Percentiles rank a stretch among this genome's conserved stretches.
These are phyloP conservation scores for Ceramica pisi DNA, from an alignment of 2,888 invertebrate species.

Conservation along the genomic window DNA sequence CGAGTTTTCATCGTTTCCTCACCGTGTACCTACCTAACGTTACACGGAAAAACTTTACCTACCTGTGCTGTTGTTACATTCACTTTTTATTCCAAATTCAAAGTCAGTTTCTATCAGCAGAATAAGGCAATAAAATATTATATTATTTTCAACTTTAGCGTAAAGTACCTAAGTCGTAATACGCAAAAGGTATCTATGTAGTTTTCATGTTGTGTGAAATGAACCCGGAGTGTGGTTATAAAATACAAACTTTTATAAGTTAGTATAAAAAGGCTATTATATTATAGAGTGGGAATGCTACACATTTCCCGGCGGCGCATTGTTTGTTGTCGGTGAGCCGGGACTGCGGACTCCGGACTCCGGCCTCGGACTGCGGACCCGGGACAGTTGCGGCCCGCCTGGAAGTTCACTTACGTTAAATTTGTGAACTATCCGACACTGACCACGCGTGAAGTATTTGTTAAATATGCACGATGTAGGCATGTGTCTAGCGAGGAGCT, in stretches of 20 bases:
- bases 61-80: conserved; percentile 5
- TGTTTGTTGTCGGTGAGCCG: conserved; percentile 68
- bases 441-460: conserved; percentile 76
- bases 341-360: conserved; percentile 38
- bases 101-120: background rate
- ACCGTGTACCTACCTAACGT: background rate
- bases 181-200: background rate
- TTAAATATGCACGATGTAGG: conserved; percentile 74
- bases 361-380: conserved; percentile 32
- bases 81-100: conserved; percentile 11
- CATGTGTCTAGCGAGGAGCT: conserved; percentile 66
- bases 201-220: background rate
- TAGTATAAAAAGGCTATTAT: conserved; percentile 49
- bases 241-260: conserved; percentile 46
- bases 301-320: conserved; percentile 72
- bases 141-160: background rate
- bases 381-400: conserved; percentile 65
- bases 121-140: background rate
- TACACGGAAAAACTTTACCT: conserved; percentile 1
- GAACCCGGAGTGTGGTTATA: conserved; percentile 8
- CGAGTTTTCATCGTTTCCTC: conserved; percentile 23
- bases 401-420: conserved; percentile 76
- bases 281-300: conserved; percentile 70
- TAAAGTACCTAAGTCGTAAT: background rate
- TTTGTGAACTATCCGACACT: conserved; percentile 77